Evolutionary conservation across 2,888 invertebrate species (phyloP), one percentile per base, ranked within the genome.

Genomic region (Himalopsyche kuldschensis): DNA sequence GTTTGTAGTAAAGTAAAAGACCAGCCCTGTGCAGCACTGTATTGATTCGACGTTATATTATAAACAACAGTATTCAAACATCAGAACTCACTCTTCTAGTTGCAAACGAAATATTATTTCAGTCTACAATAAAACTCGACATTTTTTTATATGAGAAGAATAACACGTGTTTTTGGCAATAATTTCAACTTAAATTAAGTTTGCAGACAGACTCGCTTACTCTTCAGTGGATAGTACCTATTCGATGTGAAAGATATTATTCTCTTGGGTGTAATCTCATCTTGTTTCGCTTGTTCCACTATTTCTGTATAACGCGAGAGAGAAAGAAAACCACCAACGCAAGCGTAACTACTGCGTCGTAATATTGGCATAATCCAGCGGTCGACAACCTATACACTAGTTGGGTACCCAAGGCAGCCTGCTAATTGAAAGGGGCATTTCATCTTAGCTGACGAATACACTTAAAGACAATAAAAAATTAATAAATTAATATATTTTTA

Each of bases 241-340:
- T 82, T 82, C 82, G 82, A 82, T 82, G 78, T 41, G 82, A 82
- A 82, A 79, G 82, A 82, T 82, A 82, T 82, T 82, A 82, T 82
- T 46, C 82, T 79, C 82, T 10, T 75, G 82, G 46, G 82, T 75
- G 77, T 79, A 78, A 46, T 82, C 75, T 24, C 20, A 55, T 20
- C 55, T 55, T 55, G 6, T 48, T 48, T 48, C 20, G 48, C 48
- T 48, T 17, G 4, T 20, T n/a, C 20, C 24, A 55, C 55, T 55
- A 55, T 55, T 55, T 55, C 20, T 20, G 24, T 55, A 55, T 55
- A 20, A 55, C 55, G 20, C 55, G 10, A 55, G 55, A 41, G 15
- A 35, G 35, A 35, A 10, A 41, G 15, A 55, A 0, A 55, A 55
- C 55, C 55, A 55, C 0, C 55, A 20, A 0, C 10, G 20, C 55